phyloP scores from a whole-genome alignment of 2,888 invertebrate genomes.

The Catocala fraxini region DNA sequence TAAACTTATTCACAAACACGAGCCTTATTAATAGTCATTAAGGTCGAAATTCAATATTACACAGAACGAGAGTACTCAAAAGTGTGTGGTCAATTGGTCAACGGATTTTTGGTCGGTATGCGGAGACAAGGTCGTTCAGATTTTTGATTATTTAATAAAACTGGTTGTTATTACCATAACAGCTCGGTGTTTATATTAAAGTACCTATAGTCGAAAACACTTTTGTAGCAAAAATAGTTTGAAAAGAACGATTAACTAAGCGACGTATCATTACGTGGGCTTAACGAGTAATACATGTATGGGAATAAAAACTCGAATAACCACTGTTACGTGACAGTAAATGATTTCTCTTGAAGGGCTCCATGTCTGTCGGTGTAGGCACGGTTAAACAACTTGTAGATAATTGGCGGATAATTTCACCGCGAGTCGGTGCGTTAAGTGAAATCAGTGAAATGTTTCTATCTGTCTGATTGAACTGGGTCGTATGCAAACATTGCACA shows the following conservation, averaged over 20 bases:
- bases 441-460: conserved; percentile 52
- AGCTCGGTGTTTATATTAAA: conserved; percentile 6
- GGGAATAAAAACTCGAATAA: conserved; percentile 37
- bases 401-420: conserved; percentile 43
- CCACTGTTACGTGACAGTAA: conserved; percentile 23
- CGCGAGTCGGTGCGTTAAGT: conserved; percentile 23
- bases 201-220: not conserved
- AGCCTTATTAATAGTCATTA: conserved; percentile 38
- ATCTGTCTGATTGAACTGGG: conserved; percentile 42
- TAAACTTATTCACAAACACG: conserved; percentile 26
- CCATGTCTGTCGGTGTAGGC: conserved; percentile 3
- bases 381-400: conserved; percentile 7
- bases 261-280: no score
- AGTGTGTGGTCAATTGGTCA: conserved; percentile 66
- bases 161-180: conserved; percentile 49
- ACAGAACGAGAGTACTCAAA: conserved; percentile 20
- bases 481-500: conserved; percentile 46
- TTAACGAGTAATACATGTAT: conserved; percentile 13
- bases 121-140: conserved; percentile 66
- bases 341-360: conserved; percentile 48
- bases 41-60: conserved; percentile 41
- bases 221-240: not conserved
- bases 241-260: no score
- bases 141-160: conserved; percentile 49
- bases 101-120: conserved; percentile 67